Percentiles rank a stretch among this genome's conserved stretches.
These are phyloP conservation scores for Diarsia brunnea DNA, from an alignment of 2,888 invertebrate species.

Conservation along the genomic window DNA sequence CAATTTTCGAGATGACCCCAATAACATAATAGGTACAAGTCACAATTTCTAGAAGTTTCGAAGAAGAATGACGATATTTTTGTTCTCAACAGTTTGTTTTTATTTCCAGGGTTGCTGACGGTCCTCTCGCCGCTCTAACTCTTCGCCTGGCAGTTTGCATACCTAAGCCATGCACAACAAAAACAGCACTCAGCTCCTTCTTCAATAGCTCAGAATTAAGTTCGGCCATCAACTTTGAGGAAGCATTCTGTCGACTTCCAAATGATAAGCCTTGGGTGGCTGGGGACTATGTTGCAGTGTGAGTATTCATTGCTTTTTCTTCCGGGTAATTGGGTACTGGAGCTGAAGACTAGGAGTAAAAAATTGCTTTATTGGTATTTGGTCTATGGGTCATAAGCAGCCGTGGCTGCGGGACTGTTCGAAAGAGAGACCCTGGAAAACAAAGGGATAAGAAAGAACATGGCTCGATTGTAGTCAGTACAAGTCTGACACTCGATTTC, in stretches of 20 bases:
- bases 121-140: slow-evolving; percentile 30
- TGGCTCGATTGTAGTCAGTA: no score
- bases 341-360: no score
- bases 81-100: neutral
- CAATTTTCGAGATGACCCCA: no score
- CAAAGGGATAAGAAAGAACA: no score
- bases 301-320: slow-evolving; percentile 61
- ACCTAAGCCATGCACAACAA: slow-evolving; percentile 79
- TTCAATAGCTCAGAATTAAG: slow-evolving; percentile 64
- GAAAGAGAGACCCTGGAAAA: no score
- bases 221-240: slow-evolving; percentile 71
- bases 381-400: neutral
- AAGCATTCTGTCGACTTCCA: slow-evolving; percentile 79
- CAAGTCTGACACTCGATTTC: no score
- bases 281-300: slow-evolving; percentile 82
- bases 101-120: slow-evolving; percentile 32
- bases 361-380: neutral
- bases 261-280: slow-evolving; percentile 82
- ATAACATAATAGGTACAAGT: no score
- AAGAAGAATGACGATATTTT: neutral
- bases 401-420: no score
- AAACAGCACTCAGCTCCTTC: slow-evolving; percentile 71
- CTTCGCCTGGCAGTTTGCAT: slow-evolving; percentile 78
- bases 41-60: no score
- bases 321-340: neutral